These are phyloP conservation scores for Cryptotermes secundus DNA, from an alignment of 1,140 invertebrate species.

Conservation along the genomic window DNA sequence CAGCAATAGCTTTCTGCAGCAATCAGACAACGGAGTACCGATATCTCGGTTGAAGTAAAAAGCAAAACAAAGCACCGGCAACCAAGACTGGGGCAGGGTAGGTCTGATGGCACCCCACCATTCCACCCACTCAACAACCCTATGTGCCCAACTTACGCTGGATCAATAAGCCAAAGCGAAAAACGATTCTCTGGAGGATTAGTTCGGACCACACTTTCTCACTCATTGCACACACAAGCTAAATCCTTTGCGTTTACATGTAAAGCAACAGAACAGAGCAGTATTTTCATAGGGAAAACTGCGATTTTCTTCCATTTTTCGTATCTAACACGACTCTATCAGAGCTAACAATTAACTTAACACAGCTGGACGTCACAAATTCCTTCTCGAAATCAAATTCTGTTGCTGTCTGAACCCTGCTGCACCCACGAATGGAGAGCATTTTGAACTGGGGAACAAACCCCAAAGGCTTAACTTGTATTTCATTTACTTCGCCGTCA, in stretches of 20 bases:
- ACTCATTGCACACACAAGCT: not conserved
- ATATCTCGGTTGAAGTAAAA: not conserved
- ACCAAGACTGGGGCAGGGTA: not conserved
- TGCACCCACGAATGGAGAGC: too few relatives aligned
- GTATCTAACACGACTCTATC: not conserved
- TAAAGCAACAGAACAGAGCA: not conserved
- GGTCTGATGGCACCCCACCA: not conserved
- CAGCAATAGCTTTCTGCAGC: too few relatives aligned
- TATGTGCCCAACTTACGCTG: constrained; percentile 32
- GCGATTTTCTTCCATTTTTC: not conserved
- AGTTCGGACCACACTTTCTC: constrained; percentile 26
- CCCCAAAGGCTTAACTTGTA: too few relatives aligned
- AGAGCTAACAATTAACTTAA: not conserved
- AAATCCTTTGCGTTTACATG: not conserved
- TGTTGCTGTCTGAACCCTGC: too few relatives aligned
- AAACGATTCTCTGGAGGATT: constrained; percentile 35
- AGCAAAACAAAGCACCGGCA: not conserved
- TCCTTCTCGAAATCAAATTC: too few relatives aligned
- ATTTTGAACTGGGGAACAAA: too few relatives aligned
- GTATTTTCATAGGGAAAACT: not conserved
- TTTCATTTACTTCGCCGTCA: too few relatives aligned
- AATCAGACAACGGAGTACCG: not conserved
- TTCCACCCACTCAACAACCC: constrained; percentile 20
- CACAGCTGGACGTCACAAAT: not conserved
- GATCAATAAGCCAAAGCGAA: constrained; percentile 37